Conservation (phyloP, 2,888 invertebrate species). For the Syritta pipiens region DNA sequence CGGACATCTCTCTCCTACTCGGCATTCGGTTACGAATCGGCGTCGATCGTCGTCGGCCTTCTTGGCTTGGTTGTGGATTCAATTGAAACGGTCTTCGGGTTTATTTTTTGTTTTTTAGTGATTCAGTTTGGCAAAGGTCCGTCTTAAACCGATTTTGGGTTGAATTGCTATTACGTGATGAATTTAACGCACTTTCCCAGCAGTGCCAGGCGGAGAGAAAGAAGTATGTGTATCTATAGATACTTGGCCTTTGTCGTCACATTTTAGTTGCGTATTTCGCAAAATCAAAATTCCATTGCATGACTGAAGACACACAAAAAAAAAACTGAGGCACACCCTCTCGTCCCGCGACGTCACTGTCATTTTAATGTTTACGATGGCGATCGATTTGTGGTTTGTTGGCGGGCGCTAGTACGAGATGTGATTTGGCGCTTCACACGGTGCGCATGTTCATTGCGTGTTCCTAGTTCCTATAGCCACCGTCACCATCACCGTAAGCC, state of each 20-base stretch:
- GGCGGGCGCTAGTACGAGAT: constrained; percentile 1
- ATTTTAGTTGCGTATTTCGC: constrained; percentile 59
- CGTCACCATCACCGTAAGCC: too few species aligned
- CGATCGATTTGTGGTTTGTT: constrained; percentile 37
- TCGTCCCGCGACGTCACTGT: neutral
- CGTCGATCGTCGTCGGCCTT: neutral
- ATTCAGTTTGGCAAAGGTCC: constrained; percentile 64
- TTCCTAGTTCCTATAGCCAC: neutral
- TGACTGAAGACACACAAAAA: constrained; percentile 9
- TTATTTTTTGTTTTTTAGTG: constrained; percentile 26
- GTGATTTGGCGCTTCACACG: constrained; percentile 34
- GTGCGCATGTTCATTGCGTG: constrained; percentile 57
- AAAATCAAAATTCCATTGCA: constrained; percentile 61
- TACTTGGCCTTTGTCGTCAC: constrained; percentile 39
- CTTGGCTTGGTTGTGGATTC: constrained; percentile 7
- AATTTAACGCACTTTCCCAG: constrained; percentile 63
- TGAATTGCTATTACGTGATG: constrained; percentile 63
- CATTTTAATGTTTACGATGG: constrained; percentile 9
- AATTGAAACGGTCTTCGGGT: constrained; percentile 27
- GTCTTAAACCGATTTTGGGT: constrained; percentile 58
- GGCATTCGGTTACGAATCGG: constrained; percentile 1
- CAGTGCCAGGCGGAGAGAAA: neutral
- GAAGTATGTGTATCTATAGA: constrained; percentile 7
- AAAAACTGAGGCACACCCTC: neutral
- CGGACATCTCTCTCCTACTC: constrained; percentile 15